A percentile compares a stretch with the other conserved stretches of the same genome.
phyloP scores from a whole-genome alignment of 2,113 vertebrate genomes.

The Paracanthobrama guichenoti region DNA sequence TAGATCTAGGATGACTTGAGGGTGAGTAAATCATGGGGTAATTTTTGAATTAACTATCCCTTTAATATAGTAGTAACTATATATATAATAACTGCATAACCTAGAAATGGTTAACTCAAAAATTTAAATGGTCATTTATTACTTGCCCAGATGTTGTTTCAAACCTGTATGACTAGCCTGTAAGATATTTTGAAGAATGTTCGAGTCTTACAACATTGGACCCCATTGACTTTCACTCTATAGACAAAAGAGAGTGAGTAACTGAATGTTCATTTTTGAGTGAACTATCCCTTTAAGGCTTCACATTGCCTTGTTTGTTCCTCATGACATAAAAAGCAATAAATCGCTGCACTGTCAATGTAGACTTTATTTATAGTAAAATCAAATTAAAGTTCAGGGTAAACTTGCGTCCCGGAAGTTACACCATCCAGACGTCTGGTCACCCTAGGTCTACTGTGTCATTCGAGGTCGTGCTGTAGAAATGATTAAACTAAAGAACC shows the following conservation, averaged over 20 bases:
- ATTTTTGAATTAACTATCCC: too few species aligned
- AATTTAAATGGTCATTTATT: background rate
- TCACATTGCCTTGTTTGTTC: background rate
- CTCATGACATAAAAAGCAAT: background rate
- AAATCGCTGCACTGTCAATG: background rate
- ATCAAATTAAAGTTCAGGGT: background rate
- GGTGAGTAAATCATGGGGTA: too few species aligned
- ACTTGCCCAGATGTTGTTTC: background rate
- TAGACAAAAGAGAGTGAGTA: background rate
- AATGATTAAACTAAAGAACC: background rate
- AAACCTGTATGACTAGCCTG: background rate
- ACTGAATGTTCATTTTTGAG: background rate
- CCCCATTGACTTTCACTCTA: background rate
- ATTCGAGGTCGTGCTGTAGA: background rate
- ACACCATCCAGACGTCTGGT: background rate
- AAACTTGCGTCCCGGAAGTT: background rate
- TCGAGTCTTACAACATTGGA: background rate
- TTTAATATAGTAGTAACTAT: too few species aligned
- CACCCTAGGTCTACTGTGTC: background rate
- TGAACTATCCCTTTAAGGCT: background rate
- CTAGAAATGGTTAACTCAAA: background rate
- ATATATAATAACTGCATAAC: background rate
- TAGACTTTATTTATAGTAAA: background rate
- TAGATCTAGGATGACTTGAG: too few species aligned
- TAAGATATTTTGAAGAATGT: background rate